A percentile compares a stretch with the other conserved stretches of the same genome.
These are phyloP conservation scores for Orchestes rusci DNA, from an alignment of 2,888 invertebrate genomes.

Conservation along the genomic window DNA sequence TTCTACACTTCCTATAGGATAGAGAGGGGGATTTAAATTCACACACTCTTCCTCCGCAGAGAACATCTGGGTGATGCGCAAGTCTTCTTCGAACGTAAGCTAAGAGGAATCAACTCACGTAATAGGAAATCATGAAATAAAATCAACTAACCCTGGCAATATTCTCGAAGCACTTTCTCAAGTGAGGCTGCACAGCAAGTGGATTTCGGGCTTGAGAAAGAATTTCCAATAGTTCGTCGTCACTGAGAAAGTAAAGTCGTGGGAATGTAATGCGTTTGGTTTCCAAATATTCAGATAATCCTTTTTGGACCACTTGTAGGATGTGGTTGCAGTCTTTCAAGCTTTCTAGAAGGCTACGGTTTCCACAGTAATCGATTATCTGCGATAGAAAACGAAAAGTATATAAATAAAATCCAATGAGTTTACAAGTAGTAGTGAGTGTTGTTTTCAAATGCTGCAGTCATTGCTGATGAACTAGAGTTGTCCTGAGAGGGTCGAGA, in stretches of 20 bases:
- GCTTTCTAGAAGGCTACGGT: conserved; percentile 59
- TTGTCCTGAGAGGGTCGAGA: too few relatives aligned
- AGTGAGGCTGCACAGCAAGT: conserved; percentile 68
- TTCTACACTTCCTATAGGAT: conserved; percentile 67
- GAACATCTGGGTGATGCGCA: conserved; percentile 65
- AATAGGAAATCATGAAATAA: not conserved
- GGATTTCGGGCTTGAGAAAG: conserved; percentile 74
- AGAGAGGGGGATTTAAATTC: conserved; percentile 55
- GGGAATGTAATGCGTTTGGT: conserved; percentile 69
- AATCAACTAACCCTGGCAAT: conserved; percentile 51
- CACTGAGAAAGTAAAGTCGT: conserved; percentile 65
- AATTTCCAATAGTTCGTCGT: conserved; percentile 75
- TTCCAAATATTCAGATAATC: conserved; percentile 71
- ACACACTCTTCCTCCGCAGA: conserved; percentile 72
- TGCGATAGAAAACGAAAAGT: too few relatives aligned
- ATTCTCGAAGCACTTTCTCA: conserved; percentile 79
- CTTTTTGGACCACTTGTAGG: conserved; percentile 66
- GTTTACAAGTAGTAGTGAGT: too few relatives aligned
- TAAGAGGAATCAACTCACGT: conserved; percentile 28
- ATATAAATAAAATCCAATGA: too few relatives aligned
- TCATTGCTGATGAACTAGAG: too few relatives aligned
- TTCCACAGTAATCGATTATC: conserved; percentile 60
- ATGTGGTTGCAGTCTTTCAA: conserved; percentile 62
- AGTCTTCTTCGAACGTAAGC: conserved; percentile 62
- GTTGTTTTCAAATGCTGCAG: too few relatives aligned